A percentile compares a stretch with the other conserved stretches of the same genome.
phyloP scores from a whole-genome alignment of 2,113 vertebrate genomes.

The Choloepus hoffmanni region DNA sequence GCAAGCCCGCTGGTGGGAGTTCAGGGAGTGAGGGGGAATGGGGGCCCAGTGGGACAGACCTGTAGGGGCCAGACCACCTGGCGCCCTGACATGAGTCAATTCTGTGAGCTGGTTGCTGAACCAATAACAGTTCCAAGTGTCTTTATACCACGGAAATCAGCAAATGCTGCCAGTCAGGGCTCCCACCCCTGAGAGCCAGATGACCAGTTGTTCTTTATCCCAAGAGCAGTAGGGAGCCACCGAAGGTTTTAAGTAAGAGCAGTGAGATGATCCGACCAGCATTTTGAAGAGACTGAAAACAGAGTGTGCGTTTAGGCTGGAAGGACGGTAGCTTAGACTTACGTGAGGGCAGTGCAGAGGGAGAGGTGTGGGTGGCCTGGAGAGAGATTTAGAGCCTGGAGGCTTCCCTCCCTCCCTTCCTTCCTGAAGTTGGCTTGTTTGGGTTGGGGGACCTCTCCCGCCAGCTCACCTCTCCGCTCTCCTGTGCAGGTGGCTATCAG shows the following conservation, averaged over 20 bases:
- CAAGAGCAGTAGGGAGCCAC: not conserved
- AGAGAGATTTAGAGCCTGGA: not conserved
- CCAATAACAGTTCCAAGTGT: not conserved
- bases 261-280: fast-evolving
- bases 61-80: not conserved
- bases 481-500: not conserved
- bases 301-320: too few relatives aligned
- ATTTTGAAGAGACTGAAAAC: not conserved
- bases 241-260: not conserved
- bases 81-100: fast-evolving
- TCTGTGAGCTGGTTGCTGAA: not conserved
- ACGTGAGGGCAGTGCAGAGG: fast-evolving
- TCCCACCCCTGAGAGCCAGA: not conserved
- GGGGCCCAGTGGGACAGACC: not conserved
- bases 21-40: fast-evolving
- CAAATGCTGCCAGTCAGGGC: not conserved
- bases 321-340: fast-evolving
- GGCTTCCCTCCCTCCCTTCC: not conserved
- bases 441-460: fast-evolving
- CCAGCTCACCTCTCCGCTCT: too few relatives aligned
- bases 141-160: not conserved
- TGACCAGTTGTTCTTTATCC: not conserved
- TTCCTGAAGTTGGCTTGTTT: fast-evolving
- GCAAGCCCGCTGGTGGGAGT: not conserved
- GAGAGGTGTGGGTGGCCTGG: fast-evolving